Conservation (phyloP, 2,888 invertebrate species). For the Cataglyphis rosenhaueri region DNA sequence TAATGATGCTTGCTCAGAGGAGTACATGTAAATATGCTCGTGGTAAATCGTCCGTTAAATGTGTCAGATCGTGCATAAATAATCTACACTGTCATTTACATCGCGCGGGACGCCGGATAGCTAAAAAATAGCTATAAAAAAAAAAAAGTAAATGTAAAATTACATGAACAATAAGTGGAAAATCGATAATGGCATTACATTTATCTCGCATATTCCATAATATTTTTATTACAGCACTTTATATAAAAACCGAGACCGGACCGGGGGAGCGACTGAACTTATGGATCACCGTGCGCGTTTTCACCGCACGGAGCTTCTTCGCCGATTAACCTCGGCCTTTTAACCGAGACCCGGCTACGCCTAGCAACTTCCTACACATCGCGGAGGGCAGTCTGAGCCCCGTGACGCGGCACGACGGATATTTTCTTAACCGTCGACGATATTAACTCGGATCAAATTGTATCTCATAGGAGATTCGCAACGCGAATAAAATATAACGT, state of each 20-base stretch:
- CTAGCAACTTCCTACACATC: constrained; percentile 33
- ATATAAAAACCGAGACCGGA: constrained; percentile 64
- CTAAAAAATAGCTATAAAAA: not conserved
- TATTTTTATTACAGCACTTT: not conserved
- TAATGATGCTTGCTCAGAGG: too few species aligned
- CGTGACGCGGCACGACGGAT: constrained; percentile 59
- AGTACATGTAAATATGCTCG: too few species aligned
- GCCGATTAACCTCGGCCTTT: constrained; percentile 45
- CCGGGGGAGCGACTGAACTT: constrained; percentile 43
- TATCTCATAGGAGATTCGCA: constrained; percentile 13
- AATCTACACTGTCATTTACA: constrained; percentile 72
- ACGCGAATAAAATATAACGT: not conserved
- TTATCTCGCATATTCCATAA: not conserved
- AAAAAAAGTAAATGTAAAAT: not conserved
- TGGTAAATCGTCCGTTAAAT: not conserved
- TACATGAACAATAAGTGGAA: not conserved
- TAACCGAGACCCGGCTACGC: constrained; percentile 32
- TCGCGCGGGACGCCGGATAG: constrained; percentile 72
- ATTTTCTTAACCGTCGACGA: constrained; percentile 42
- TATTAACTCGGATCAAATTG: constrained; percentile 41
- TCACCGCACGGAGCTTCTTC: constrained; percentile 17
- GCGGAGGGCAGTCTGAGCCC: constrained; percentile 39
- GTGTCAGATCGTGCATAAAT: constrained; percentile 58
- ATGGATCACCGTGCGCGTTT: constrained; percentile 10
- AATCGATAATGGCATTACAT: not conserved